Evolutionary conservation across 2,888 invertebrate species (phyloP).

Genomic region (Apamea anceps): DNA sequence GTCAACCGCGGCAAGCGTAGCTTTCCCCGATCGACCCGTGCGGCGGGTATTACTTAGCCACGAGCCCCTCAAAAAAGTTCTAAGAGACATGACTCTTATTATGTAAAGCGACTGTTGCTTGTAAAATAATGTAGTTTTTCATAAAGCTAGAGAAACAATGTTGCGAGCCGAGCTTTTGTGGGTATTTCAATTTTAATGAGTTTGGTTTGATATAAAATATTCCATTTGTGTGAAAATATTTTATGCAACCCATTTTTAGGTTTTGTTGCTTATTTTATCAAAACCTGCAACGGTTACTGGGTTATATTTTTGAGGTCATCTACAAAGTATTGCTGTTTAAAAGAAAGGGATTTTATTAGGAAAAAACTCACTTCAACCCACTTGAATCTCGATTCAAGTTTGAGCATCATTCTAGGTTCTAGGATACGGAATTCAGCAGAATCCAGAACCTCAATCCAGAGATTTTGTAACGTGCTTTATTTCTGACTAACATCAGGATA

Average conservation of each 20-base stretch:
- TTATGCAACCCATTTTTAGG: slow-evolving; percentile 41
- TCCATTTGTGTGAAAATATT: slow-evolving; percentile 41
- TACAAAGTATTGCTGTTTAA: neutral
- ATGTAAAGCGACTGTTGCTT: slow-evolving; percentile 32
- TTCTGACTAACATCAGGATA: no score
- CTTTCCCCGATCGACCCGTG: neutral
- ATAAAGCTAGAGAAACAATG: slow-evolving; percentile 45
- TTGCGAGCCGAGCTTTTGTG: slow-evolving; percentile 18
- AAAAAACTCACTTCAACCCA: neutral
- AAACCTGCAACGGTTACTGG: neutral
- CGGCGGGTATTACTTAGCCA: neutral
- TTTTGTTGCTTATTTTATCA: slow-evolving; percentile 1
- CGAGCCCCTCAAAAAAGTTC: slow-evolving; percentile 9
- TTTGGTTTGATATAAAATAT: slow-evolving; percentile 55
- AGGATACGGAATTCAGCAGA: no score
- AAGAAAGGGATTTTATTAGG: neutral
- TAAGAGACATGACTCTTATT: slow-evolving; percentile 4
- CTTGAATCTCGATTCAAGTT: neutral
- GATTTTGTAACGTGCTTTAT: no score
- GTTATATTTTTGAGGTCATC: neutral
- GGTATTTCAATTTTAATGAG: slow-evolving; percentile 57
- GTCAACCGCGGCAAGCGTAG: neutral
- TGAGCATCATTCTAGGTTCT: neutral
- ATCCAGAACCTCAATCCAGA: no score
- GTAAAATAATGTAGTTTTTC: slow-evolving; percentile 41